Percentiles rank a stretch among this genome's conserved stretches.
Conservation (phyloP, 2,888 invertebrate species). For the Polyommatus icarus region DNA sequence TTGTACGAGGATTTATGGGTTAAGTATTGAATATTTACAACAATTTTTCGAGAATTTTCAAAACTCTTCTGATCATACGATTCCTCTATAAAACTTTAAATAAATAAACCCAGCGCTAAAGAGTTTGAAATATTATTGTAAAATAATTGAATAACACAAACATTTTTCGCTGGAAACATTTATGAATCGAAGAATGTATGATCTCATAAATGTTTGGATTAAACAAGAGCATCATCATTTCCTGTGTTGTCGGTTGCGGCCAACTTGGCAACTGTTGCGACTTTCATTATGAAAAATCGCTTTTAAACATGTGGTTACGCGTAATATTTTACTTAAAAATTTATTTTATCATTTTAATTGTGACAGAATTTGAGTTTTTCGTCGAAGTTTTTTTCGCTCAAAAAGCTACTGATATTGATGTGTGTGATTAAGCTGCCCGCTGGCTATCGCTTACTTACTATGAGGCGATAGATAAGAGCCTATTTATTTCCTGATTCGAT, state of each 20-base stretch:
- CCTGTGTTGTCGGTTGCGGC: conserved; percentile 8
- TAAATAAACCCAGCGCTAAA: not conserved
- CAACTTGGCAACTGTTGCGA: not conserved
- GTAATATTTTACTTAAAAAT: not conserved
- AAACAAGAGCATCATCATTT: not conserved
- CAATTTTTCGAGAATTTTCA: not conserved
- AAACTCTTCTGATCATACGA: not conserved
- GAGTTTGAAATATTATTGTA: not conserved
- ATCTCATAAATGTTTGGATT: conserved; percentile 7
- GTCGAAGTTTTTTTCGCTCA: too few relatives aligned
- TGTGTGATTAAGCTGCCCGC: too few relatives aligned
- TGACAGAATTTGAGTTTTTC: not conserved
- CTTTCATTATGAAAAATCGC: not conserved
- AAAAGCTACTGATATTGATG: too few relatives aligned
- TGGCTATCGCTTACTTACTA: too few relatives aligned
- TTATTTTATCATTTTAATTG: not conserved
- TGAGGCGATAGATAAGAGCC: too few relatives aligned
- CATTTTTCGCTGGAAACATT: not conserved
- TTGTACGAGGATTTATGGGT: too few relatives aligned
- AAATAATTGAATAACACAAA: conserved; percentile 1
- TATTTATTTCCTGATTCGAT: too few relatives aligned
- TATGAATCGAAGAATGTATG: not conserved
- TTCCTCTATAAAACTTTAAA: not conserved
- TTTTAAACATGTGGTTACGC: not conserved
- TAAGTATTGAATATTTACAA: too few relatives aligned